A percentile compares a stretch with the other conserved stretches of the same genome.
phyloP scores from a whole-genome alignment of 1,140 invertebrate genomes.

The Dryas iulia region DNA sequence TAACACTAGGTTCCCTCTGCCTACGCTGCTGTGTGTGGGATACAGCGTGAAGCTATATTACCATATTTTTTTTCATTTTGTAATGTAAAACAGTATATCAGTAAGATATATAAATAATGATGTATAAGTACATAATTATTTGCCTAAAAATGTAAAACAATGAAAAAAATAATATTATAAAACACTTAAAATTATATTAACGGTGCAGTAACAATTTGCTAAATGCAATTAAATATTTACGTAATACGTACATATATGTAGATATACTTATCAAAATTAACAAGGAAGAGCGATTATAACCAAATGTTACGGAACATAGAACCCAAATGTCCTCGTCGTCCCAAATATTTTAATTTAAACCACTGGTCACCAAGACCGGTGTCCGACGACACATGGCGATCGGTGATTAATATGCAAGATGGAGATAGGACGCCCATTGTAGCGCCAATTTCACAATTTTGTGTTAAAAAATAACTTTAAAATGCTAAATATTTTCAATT shows the following conservation, averaged over 20 bases:
- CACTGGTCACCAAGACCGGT: conserved; percentile 44
- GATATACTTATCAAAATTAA: conserved; percentile 32
- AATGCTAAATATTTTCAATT: background rate
- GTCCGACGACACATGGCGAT: conserved; percentile 56
- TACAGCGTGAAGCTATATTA: no score
- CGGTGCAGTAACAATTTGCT: background rate
- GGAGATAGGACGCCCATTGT: conserved; percentile 36
- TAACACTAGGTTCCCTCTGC: no score
- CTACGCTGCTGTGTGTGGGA: no score
- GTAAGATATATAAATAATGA: no score
- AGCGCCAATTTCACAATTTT: background rate
- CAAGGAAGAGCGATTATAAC: conserved; percentile 45
- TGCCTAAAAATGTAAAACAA: no score
- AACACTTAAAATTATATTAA: no score
- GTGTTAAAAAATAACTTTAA: background rate
- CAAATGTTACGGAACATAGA: conserved; percentile 50
- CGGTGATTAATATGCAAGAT: conserved; percentile 75
- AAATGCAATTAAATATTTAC: background rate
- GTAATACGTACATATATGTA: background rate
- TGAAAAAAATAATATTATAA: no score
- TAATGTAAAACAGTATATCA: no score
- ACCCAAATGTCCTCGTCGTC: conserved; percentile 25
- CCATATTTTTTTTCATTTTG: no score
- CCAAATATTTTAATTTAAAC: conserved; percentile 70
- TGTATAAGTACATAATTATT: no score